A percentile compares a stretch with the other conserved stretches of the same genome.
Conservation (phyloP, 2,797 vertebrate species). For the Sebastolobus altivelis region DNA sequence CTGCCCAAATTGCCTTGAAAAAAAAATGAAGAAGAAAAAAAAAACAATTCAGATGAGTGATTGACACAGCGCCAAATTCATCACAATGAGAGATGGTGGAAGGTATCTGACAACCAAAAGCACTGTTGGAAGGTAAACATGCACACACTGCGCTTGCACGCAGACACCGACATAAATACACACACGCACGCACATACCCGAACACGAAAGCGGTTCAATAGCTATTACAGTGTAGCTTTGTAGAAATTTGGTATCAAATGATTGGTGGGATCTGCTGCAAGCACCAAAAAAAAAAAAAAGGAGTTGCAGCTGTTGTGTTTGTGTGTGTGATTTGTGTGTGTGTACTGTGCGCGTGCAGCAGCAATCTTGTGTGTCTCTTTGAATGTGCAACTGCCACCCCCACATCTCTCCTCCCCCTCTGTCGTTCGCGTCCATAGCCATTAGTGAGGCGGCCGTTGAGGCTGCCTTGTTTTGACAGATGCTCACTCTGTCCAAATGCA, state of each 20-base stretch:
- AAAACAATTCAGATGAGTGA: conserved; percentile 80
- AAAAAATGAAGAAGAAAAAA: conserved; percentile 45
- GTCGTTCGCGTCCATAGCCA: conserved; percentile 82
- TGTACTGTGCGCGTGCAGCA: conserved; percentile 13
- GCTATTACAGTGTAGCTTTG: conserved; percentile 71
- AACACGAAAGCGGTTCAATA: conserved; percentile 69
- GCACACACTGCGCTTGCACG: conserved; percentile 45
- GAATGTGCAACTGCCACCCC: conserved; percentile 62
- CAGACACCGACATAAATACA: conserved; percentile 46
- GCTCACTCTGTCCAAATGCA: conserved; percentile 88
- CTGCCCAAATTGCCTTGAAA: conserved; percentile 70
- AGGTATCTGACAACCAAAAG: conserved; percentile 74
- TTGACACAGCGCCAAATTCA: conserved; percentile 77
- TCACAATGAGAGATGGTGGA: conserved; percentile 78
- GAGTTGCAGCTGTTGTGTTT: conserved; percentile 58
- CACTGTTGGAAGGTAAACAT: conserved; percentile 71
- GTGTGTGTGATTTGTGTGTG: conserved; percentile 33
- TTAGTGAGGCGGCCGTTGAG: conserved; percentile 84
- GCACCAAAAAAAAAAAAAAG: conserved; percentile 37
- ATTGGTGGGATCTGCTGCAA: conserved; percentile 71
- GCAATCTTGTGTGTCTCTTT: conserved; percentile 61
- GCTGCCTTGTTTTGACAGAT: conserved; percentile 88
- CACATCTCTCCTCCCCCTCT: conserved; percentile 71
- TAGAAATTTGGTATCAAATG: conserved; percentile 74
- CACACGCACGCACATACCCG: conserved; percentile 24